Evolutionary conservation across 2,113 vertebrate genomes (phyloP).

Genomic region (Eudyptes chrysolophus): DNA sequence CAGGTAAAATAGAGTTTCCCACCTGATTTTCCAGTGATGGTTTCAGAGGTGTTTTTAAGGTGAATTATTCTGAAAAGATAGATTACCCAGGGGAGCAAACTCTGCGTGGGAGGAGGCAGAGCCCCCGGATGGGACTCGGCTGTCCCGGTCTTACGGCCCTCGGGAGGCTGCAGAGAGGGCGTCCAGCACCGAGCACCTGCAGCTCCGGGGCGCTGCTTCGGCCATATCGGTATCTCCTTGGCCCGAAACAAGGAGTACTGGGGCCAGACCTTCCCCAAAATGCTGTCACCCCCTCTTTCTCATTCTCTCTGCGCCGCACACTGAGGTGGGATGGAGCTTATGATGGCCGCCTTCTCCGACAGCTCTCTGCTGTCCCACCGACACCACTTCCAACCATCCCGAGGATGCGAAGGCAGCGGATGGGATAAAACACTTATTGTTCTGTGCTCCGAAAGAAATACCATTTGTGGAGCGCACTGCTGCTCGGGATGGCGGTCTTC

Average conservation of each 20-base stretch:
- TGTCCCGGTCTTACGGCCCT: accelerated
- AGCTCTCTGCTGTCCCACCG: not conserved
- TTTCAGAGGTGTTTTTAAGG: not conserved
- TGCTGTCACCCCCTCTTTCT: not conserved
- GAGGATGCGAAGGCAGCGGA: not conserved
- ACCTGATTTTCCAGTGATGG: not conserved
- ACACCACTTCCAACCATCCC: accelerated
- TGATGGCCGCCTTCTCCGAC: accelerated
- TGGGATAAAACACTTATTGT: not conserved
- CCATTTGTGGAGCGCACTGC: not conserved
- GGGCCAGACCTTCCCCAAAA: not conserved
- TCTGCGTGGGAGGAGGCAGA: not conserved
- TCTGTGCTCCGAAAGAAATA: not conserved
- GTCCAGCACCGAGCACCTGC: not conserved
- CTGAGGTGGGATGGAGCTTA: not conserved
- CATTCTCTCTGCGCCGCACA: too few relatives aligned
- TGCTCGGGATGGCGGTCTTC: not conserved
- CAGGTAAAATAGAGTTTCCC: not conserved
- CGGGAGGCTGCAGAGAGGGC: not conserved
- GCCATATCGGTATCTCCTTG: accelerated
- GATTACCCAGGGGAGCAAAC: not conserved
- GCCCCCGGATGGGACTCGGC: not conserved
- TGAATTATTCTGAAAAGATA: not conserved
- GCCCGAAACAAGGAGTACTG: accelerated
- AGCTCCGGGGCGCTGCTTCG: not conserved